Conservation (phyloP, 64 coral and sea anemone genomes). For the Cladopsammia gracilis region DNA sequence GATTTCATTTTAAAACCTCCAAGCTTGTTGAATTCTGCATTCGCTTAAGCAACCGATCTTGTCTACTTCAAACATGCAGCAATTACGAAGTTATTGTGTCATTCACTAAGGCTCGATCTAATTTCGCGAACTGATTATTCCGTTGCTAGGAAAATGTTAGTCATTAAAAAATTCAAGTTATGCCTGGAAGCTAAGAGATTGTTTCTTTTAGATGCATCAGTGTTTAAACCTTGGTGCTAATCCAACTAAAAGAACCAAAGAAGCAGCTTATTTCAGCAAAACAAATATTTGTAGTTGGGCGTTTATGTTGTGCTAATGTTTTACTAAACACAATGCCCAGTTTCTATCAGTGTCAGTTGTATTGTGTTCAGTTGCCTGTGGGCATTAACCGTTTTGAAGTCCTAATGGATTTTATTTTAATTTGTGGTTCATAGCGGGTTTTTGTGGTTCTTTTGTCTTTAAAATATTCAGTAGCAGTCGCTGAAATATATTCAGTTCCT, state of each 20-base stretch:
- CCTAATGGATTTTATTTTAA: conserved; percentile 1
- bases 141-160: background rate
- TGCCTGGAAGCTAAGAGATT: background rate
- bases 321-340: too few species aligned
- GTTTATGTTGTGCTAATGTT: background rate
- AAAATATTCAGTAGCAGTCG: too few species aligned
- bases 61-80: background rate
- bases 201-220: background rate
- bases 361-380: background rate
- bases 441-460: background rate
- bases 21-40: background rate
- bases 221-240: background rate
- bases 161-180: background rate
- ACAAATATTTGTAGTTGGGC: background rate
- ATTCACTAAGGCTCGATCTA: background rate
- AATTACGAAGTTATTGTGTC: background rate
- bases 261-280: background rate
- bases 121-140: background rate
- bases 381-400: background rate
- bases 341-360: background rate
- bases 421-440: background rate
- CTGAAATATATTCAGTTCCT: too few species aligned
- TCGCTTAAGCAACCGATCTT: background rate
- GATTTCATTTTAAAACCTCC: background rate
- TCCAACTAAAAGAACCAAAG: background rate